Percentiles rank a stretch among this genome's conserved stretches.
phyloP scores from a whole-genome alignment of 2,888 invertebrate genomes.

The Dermolepida albohirtum region DNA sequence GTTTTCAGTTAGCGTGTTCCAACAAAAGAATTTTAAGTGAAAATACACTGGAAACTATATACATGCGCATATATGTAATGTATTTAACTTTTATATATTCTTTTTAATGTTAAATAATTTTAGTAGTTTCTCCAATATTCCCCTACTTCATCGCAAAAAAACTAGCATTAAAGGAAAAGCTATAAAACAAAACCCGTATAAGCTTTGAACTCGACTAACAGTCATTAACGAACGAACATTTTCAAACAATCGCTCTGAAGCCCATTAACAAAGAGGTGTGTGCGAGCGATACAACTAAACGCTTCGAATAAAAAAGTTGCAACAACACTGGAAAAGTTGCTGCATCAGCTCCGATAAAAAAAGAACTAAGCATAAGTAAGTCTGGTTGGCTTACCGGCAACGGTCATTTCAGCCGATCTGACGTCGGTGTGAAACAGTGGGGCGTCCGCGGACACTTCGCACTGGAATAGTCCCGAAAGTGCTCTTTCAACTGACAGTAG shows the following conservation, averaged over 20 bases:
- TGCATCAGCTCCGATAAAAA: background rate
- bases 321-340: background rate
- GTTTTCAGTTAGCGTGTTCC: no score
- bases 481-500: slow-evolving; percentile 75
- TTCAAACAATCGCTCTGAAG: slow-evolving; percentile 35
- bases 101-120: no score
- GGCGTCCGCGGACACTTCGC: slow-evolving; percentile 79
- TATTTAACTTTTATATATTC: no score
- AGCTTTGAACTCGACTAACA: background rate
- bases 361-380: background rate
- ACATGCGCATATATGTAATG: no score
- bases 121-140: no score
- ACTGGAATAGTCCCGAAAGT: slow-evolving; percentile 77
- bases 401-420: slow-evolving; percentile 72
- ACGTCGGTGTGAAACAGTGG: slow-evolving; percentile 78
- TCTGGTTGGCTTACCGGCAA: slow-evolving; percentile 71
- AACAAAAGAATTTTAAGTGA: no score
- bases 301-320: slow-evolving; percentile 1
- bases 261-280: slow-evolving; percentile 9
- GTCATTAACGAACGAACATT: slow-evolving; percentile 37
- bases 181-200: no score
- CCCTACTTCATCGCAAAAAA: no score
- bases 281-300: background rate
- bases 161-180: no score
- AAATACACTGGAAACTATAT: no score